Percentiles rank a stretch among this genome's conserved stretches.
Evolutionary conservation across 2,797 vertebrate genomes (phyloP).

Genomic region (Eutrigla gurnardus): DNA sequence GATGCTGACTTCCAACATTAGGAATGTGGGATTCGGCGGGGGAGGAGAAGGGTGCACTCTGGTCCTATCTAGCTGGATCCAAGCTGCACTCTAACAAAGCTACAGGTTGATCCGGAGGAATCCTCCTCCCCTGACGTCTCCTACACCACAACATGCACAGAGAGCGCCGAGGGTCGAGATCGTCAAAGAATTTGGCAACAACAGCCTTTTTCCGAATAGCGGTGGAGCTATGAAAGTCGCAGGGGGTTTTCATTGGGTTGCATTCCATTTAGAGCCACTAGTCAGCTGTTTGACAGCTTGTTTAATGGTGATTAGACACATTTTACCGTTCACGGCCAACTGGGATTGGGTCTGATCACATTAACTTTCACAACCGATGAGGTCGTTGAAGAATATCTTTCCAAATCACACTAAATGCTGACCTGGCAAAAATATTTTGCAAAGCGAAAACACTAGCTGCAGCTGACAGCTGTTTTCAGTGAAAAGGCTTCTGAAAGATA

Average conservation of each 20-base stretch:
- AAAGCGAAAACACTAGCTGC: background rate
- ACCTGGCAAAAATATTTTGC: background rate
- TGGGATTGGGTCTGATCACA: slow-evolving; percentile 7
- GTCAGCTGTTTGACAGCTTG: slow-evolving; percentile 15
- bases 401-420: background rate
- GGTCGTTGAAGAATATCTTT: background rate
- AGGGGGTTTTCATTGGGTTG: slow-evolving; percentile 28
- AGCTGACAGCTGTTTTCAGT: background rate
- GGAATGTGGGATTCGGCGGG: slow-evolving; percentile 70
- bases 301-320: slow-evolving; percentile 29
- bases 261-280: slow-evolving; percentile 26
- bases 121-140: slow-evolving; percentile 38
- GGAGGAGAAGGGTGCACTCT: slow-evolving; percentile 38
- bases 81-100: slow-evolving; percentile 43
- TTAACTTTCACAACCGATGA: background rate
- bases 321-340: background rate
- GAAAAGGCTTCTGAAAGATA: background rate
- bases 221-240: slow-evolving; percentile 27
- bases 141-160: slow-evolving; percentile 31
- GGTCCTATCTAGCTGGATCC: slow-evolving; percentile 45
- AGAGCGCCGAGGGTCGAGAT: slow-evolving; percentile 27
- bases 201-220: slow-evolving; percentile 27
- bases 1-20: slow-evolving; percentile 54
- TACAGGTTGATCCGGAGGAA: slow-evolving; percentile 37
- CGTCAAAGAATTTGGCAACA: slow-evolving; percentile 43